These are phyloP conservation scores for Chaetodon auriga DNA, from an alignment of 2,113 vertebrate genomes.

Conservation along the genomic window DNA sequence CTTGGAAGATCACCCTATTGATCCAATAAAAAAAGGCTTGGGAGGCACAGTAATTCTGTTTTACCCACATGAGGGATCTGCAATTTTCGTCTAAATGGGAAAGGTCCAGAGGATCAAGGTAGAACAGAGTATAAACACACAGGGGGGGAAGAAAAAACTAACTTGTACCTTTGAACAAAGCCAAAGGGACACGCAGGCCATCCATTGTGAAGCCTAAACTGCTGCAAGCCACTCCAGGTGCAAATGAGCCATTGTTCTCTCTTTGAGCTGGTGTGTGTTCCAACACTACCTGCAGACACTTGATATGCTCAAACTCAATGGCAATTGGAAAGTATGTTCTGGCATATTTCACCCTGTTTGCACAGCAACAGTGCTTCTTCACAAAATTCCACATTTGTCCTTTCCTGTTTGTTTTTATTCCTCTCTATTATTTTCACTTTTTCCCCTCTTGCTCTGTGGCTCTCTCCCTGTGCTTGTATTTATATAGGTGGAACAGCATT, in stretches of 20 bases:
- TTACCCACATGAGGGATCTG: constrained; percentile 62
- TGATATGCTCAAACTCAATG: constrained; percentile 31
- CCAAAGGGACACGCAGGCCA: constrained; percentile 43
- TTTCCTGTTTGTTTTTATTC: constrained; percentile 71
- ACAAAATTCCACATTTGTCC: constrained; percentile 72
- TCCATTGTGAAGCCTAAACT: constrained; percentile 58
- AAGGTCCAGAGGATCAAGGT: constrained; percentile 53
- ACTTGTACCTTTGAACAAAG: constrained; percentile 20
- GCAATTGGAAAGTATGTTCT: constrained; percentile 21
- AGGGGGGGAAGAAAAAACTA: constrained; percentile 30
- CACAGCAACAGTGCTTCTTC: constrained; percentile 39
- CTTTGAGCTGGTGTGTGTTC: constrained; percentile 44
- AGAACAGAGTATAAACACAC: constrained; percentile 50
- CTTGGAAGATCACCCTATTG: constrained; percentile 78
- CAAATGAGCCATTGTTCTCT: constrained; percentile 70
- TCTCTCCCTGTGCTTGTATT: constrained; percentile 69
- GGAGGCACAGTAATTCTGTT: constrained; percentile 59
- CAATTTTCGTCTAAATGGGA: constrained; percentile 59
- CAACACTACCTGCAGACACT: constrained; percentile 39
- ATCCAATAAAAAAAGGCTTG: constrained; percentile 67
- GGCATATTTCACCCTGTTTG: constrained; percentile 56
- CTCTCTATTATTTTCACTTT: constrained; percentile 52
- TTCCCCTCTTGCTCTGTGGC: constrained; percentile 19
- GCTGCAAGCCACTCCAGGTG: constrained; percentile 59
- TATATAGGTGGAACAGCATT: constrained; percentile 78